A percentile compares a stretch with the other conserved stretches of the same genome.
Evolutionary conservation across 2,888 invertebrate genomes (phyloP).

Genomic region (Caenorhabditis auriculariae): DNA sequence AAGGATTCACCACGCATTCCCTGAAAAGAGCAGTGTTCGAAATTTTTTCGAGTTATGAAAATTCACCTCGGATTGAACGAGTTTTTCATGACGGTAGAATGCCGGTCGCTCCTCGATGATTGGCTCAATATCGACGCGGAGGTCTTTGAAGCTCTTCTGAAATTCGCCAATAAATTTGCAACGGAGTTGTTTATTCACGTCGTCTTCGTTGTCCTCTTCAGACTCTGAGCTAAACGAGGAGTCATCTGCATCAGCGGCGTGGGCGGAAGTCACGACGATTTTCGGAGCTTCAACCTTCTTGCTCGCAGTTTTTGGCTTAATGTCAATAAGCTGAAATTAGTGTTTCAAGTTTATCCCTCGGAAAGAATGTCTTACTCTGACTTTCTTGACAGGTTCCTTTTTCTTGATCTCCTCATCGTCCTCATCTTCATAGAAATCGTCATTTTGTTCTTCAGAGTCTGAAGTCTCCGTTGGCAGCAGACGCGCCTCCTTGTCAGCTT

Average conservation of each 20-base stretch:
- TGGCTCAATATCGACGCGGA: constrained; percentile 57
- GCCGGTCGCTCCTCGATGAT: constrained; percentile 53
- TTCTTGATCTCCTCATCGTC: constrained; percentile 48
- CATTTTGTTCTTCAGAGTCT: constrained; percentile 47
- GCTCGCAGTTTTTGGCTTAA: constrained; percentile 20
- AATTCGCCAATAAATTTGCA: constrained; percentile 1
- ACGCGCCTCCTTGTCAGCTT: constrained; percentile 15
- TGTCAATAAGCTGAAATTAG: constrained; percentile 25
- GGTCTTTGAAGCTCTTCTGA: constrained; percentile 35
- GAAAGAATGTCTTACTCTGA: constrained; percentile 3
- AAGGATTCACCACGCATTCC: neutral
- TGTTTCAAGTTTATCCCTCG: neutral
- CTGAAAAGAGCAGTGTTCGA: neutral
- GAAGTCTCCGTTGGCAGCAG: constrained; percentile 32
- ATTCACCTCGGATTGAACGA: constrained; percentile 32
- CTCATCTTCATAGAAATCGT: constrained; percentile 53
- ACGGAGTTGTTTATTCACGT: constrained; percentile 1
- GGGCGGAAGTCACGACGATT: constrained; percentile 28
- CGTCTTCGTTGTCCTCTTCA: constrained; percentile 49
- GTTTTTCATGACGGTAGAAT: constrained; percentile 48
- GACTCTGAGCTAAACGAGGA: constrained; percentile 27
- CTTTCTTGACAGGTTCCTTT: constrained; percentile 23
- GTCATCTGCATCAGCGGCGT: constrained; percentile 42
- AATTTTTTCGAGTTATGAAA: neutral
- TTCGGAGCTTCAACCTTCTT: constrained; percentile 23